Percentiles rank a stretch among this genome's conserved stretches.
Conservation (phyloP, 2,113 vertebrate species). For the Myotis brandtii region DNA sequence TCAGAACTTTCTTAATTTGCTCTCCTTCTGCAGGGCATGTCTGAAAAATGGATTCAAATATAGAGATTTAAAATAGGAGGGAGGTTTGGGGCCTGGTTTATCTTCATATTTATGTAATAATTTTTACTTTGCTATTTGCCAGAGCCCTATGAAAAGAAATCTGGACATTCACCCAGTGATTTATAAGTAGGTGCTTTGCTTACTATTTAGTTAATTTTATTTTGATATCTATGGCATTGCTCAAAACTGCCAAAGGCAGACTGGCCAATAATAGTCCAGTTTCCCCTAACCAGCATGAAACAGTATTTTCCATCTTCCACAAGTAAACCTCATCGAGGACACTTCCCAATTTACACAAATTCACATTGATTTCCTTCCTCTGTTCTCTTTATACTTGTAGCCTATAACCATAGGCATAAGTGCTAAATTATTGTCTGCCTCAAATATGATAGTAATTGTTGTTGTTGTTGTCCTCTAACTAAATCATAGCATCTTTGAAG, state of each 20-base stretch:
- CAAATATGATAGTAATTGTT: conserved; percentile 50
- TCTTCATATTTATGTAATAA: neutral
- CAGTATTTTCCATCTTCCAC: conserved; percentile 44
- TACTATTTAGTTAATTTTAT: conserved; percentile 46
- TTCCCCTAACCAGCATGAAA: conserved; percentile 27
- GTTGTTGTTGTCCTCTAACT: conserved; percentile 47
- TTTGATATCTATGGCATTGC: neutral
- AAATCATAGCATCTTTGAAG: conserved; percentile 50
- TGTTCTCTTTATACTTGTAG: conserved; percentile 45
- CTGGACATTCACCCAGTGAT: neutral
- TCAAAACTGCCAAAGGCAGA: conserved; percentile 12
- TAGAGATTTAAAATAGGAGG: neutral
- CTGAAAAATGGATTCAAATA: neutral
- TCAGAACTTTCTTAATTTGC: neutral
- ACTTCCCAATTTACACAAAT: conserved; percentile 49
- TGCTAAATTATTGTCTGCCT: conserved; percentile 55
- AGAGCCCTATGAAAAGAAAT: neutral
- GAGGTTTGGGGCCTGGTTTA: neutral
- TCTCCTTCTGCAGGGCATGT: neutral
- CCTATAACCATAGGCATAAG: neutral
- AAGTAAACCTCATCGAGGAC: conserved; percentile 9
- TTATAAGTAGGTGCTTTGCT: conserved; percentile 19
- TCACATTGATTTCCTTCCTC: conserved; percentile 62
- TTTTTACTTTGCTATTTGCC: neutral
- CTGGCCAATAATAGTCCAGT: neutral